Evolutionary conservation across 2,888 invertebrate species (phyloP).

Genomic region (Epinotia ramella): DNA sequence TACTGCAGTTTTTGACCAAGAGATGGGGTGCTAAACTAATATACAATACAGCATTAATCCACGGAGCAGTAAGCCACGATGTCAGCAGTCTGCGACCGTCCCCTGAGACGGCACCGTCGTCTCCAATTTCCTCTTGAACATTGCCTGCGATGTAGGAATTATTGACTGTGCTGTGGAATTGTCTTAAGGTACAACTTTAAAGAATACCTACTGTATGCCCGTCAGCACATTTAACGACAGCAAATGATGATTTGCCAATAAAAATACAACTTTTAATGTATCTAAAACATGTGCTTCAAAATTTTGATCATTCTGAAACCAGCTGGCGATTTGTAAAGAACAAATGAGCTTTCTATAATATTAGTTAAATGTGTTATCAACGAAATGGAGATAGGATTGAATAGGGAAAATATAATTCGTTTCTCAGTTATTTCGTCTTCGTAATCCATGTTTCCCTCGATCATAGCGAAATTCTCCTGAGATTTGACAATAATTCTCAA

Average conservation of each 20-base stretch:
- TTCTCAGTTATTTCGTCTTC: constrained; percentile 47
- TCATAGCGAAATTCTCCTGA: constrained; percentile 70
- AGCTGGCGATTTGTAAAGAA: not conserved
- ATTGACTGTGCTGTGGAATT: constrained; percentile 18
- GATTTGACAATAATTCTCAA: constrained; percentile 81
- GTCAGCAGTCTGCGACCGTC: constrained; percentile 41
- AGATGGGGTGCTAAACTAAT: constrained; percentile 24
- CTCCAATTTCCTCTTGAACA: constrained; percentile 62
- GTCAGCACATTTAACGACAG: not conserved
- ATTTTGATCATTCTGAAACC: not conserved
- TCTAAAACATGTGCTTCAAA: not conserved
- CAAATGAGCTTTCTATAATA: no score
- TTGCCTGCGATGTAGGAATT: constrained; percentile 51
- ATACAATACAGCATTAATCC: constrained; percentile 41
- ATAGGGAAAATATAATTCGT: not conserved
- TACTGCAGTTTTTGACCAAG: not conserved
- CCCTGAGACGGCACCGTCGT: constrained; percentile 50
- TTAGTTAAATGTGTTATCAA: not conserved
- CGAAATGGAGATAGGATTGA: not conserved
- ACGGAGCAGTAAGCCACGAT: constrained; percentile 45
- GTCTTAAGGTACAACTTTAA: not conserved
- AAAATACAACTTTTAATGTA: not conserved
- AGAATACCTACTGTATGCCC: not conserved
- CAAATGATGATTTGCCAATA: not conserved
- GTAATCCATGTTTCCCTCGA: constrained; percentile 54